Base-by-base conservation (phyloP, 2,888 invertebrate species). In the Athetis lepigone region DNA sequence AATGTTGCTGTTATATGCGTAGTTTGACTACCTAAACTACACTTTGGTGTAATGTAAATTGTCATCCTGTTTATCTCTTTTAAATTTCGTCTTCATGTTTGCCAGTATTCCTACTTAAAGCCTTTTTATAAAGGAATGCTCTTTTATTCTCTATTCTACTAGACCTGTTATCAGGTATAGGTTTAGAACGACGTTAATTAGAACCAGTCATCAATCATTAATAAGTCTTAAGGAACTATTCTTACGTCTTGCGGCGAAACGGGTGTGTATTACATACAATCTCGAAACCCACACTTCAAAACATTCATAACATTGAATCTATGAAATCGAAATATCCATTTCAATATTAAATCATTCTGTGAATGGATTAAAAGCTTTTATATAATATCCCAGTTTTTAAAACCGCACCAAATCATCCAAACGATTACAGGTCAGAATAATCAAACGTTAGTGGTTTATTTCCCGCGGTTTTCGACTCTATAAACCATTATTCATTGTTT, bases 351-450 rank as follows among this genome's bases (percentile, higher is more conserved):
- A 37, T 39, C 13, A 33, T 23, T 47, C 18, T 19, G 13, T 36
- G 11, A 27, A 42, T 46, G 13, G 3, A 13, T 21, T 47, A 66
- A 57, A 66, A 47, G 67, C 47, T 58, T 65, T 37, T 27, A 47
- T 21, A 21, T 6, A 19, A 27, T 36, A 51, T 43, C 11, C 36
- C 9, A 39, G 13, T 47, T 42, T 25, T n/a, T n/a, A n/a, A n/a
- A n/a, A n/a, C n/a, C n/a, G n/a, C n/a, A n/a, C n/a, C n/a, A n/a
- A n/a, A n/a, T n/a, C n/a, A n/a, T n/a, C n/a, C n/a, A n/a, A n/a
- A n/a, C n/a, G n/a, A n/a, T n/a, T n/a, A n/a, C n/a, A n/a, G n/a
- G n/a, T n/a, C n/a, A n/a, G n/a, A 33, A 23, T 7, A 8, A 19
- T 18, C 4, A n/a, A 42, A 33, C 7, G 54, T 23, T 25, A 33